Conservation (phyloP, 2,888 invertebrate species). For the Calameuta pallipes region DNA sequence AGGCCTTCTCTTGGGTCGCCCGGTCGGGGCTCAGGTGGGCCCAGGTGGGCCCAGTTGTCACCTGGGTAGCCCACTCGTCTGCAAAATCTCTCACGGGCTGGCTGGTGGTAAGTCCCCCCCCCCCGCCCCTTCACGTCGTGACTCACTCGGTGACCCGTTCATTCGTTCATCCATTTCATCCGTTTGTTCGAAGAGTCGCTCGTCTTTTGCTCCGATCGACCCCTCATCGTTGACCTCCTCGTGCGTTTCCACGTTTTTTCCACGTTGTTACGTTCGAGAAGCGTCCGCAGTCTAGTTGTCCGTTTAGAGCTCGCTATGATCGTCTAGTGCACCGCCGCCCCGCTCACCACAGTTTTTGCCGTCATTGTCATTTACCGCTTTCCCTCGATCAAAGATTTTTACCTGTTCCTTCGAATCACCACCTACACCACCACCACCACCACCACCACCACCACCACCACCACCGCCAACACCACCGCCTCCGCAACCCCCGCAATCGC, state of each 20-base stretch:
- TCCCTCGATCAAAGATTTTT: not conserved
- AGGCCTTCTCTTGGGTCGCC: conserved; percentile 43
- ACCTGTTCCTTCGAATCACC: not conserved
- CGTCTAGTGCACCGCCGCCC: conserved; percentile 26
- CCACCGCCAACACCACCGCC: too few relatives aligned
- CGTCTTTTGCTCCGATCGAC: not conserved
- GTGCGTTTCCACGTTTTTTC: not conserved
- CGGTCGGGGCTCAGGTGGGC: conserved; percentile 49
- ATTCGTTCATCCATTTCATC: not conserved
- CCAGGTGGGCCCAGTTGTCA: conserved; percentile 43
- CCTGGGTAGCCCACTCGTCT: conserved; percentile 49
- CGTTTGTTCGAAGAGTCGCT: not conserved
- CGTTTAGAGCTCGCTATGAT: conserved; percentile 10
- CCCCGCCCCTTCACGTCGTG: conserved; percentile 40
- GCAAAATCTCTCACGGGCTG: conserved; percentile 50
- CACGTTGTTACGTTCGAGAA: conserved; percentile 10
- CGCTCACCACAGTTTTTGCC: conserved; percentile 20
- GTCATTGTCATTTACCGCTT: conserved; percentile 16
- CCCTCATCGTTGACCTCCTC: conserved; percentile 2
- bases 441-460: too few relatives aligned
- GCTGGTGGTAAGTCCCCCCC: conserved; percentile 51
- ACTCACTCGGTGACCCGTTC: not conserved
- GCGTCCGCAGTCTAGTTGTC: conserved; percentile 14
- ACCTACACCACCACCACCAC: too few relatives aligned
- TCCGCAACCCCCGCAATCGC: not conserved